Evolutionary conservation across 2,888 invertebrate species (phyloP).

Genomic region (Dioctria rufipes): DNA sequence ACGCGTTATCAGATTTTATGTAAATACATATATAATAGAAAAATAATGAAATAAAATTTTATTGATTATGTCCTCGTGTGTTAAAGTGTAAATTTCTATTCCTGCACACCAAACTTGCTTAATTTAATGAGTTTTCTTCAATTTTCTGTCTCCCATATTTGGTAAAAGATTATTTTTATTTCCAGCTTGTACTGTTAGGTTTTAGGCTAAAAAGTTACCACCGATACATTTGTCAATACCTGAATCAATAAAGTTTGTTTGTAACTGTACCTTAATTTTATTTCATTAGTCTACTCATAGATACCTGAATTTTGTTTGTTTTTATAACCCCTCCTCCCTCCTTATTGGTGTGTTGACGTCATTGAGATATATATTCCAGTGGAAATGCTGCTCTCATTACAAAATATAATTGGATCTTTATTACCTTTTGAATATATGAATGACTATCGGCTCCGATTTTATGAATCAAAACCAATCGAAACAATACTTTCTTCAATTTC

Average conservation of each 20-base stretch:
- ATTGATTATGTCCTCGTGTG: slow-evolving; percentile 45
- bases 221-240: slow-evolving; percentile 50
- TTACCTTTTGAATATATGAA: too few species aligned
- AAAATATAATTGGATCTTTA: too few species aligned
- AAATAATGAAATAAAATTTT: slow-evolving; percentile 42
- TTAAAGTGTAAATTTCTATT: slow-evolving; percentile 38
- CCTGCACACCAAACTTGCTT: slow-evolving; percentile 11
- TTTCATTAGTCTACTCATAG: not conserved
- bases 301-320: not conserved
- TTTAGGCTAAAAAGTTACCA: slow-evolving; percentile 51
- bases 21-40: slow-evolving; percentile 38
- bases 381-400: too few species aligned
- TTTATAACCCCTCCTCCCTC: too few species aligned
- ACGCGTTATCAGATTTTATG: slow-evolving; percentile 38
- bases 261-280: slow-evolving; percentile 16
- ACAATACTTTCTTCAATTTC: too few species aligned
- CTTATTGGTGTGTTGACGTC: too few species aligned
- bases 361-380: too few species aligned
- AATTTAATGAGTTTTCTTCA: slow-evolving; percentile 7
- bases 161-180: slow-evolving; percentile 8
- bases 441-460: too few species aligned
- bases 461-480: too few species aligned
- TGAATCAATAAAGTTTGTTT: slow-evolving; percentile 51
- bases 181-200: slow-evolving; percentile 45
- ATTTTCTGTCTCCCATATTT: not conserved